A percentile compares a stretch with the other conserved stretches of the same genome.
Evolutionary conservation across 2,888 invertebrate genomes (phyloP).

Genomic region (Dusona sp.): DNA sequence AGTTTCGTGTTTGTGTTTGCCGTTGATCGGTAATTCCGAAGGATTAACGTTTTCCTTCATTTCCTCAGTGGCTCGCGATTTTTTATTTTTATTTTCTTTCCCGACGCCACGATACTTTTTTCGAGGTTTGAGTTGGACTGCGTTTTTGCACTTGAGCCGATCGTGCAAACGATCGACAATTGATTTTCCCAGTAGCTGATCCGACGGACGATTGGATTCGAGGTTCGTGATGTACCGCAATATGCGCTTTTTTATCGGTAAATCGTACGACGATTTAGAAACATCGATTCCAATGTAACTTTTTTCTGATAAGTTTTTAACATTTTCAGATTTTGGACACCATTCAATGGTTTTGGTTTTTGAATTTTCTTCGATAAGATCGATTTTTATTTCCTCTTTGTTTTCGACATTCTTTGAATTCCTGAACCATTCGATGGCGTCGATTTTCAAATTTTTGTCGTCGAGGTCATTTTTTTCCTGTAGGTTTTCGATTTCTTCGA

Average conservation of each 20-base stretch:
- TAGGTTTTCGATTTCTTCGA: no score
- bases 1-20: not conserved
- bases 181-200: not conserved
- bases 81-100: constrained; percentile 13
- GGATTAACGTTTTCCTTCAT: constrained; percentile 2
- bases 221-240: constrained; percentile 25
- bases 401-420: not conserved
- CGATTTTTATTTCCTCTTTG: not conserved
- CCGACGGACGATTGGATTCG: not conserved
- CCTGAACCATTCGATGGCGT: not conserved
- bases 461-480: not conserved
- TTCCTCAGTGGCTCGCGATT: constrained; percentile 4
- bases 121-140: not conserved
- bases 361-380: not conserved
- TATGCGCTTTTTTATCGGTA: constrained; percentile 67
- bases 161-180: constrained; percentile 37
- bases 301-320: not conserved
- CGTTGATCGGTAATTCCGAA: not conserved
- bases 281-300: not conserved
- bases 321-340: not conserved
- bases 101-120: constrained; percentile 13
- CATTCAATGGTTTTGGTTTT: not conserved
- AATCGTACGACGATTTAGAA: constrained; percentile 43
- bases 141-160: not conserved
- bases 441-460: not conserved